Evolutionary conservation across 1,140 invertebrate species (phyloP).

Genomic region (Neotoxoptera formosana): DNA sequence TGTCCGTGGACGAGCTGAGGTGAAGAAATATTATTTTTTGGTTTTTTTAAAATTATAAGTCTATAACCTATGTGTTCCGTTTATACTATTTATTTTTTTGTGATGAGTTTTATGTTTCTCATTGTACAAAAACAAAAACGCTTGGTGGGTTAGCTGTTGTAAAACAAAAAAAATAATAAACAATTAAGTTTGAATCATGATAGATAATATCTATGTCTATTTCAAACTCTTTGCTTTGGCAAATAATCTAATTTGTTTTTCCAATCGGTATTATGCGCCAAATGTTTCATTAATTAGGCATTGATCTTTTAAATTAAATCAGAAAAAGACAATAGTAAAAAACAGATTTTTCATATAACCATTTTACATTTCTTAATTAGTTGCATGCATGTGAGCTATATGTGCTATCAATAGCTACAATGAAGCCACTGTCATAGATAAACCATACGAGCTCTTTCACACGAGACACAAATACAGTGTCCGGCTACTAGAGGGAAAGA

Average conservation of each 20-base stretch:
- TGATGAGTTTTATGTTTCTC: neutral
- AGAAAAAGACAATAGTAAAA: no score
- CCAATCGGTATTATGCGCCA: no score
- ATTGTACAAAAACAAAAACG: neutral
- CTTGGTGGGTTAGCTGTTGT: neutral
- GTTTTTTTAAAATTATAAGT: neutral
- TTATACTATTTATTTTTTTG: neutral
- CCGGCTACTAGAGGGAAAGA: no score
- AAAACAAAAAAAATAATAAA: neutral
- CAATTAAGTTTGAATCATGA: neutral
- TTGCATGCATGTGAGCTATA: neutral
- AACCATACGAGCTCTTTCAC: no score
- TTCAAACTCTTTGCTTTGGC: neutral
- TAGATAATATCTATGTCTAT: neutral
- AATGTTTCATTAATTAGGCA: neutral
- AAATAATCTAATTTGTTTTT: no score
- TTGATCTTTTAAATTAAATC: neutral
- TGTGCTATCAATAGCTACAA: no score
- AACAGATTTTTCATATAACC: neutral
- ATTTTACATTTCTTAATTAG: neutral
- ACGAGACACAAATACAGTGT: no score
- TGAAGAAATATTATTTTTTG: neutral
- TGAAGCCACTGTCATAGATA: neutral
- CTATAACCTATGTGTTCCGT: neutral
- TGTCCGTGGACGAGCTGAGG: neutral